Evolutionary conservation across 2,113 vertebrate genomes (phyloP), one percentile per base, ranked within the genome.

Genomic region (Neotragus pygmaeus): DNA sequence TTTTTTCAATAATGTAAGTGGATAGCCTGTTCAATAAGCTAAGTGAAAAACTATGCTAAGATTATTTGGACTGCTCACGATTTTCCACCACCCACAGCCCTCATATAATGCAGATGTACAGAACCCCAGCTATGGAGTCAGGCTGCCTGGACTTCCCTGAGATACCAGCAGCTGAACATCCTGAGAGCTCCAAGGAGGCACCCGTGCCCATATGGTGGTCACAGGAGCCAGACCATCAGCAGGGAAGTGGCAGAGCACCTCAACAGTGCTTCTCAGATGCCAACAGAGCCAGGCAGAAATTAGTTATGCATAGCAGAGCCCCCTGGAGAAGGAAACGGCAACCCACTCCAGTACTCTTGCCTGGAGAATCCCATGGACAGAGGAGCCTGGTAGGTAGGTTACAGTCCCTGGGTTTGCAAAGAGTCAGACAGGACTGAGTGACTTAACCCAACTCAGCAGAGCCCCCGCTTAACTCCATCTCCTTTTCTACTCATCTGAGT

Each of bases 401-500:
- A 75, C 23, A 75, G 36, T 43, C 36, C 36, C 21, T 43, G 70
- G 70, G 36, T 39, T 73, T 25, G 12, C 36, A 25, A 25, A 73
- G 66, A 73, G 36, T 7, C 10, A 12, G 66, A 75, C 36, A 75
- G 3, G 3, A 14, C 70, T 43, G 39, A 70, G 66, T 23, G 66
- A 39, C n/a, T 70, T 70, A 70, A 70, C n/a, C n/a, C 19, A 70
- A 23, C n/a, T 11, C 66, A 70, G 66, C 19, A 39, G n/a, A 80
- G 55, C 47, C 53, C 70, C 94, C 81, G 77, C 83, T 93, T 93
- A 96, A 80, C 55, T 97, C 91, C 88, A 19, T 78, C 96, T 95
- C 93, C 86, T 98, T 64, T 14, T 33, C 73, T 49, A 36, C 58
- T 28, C 47, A 28, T 19, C 66, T 23, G 21, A 1, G 0, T 43